Percentiles rank a stretch among this genome's conserved stretches.
Evolutionary conservation across 2,888 invertebrate species (phyloP).

Genomic region (Xanthia togata): DNA sequence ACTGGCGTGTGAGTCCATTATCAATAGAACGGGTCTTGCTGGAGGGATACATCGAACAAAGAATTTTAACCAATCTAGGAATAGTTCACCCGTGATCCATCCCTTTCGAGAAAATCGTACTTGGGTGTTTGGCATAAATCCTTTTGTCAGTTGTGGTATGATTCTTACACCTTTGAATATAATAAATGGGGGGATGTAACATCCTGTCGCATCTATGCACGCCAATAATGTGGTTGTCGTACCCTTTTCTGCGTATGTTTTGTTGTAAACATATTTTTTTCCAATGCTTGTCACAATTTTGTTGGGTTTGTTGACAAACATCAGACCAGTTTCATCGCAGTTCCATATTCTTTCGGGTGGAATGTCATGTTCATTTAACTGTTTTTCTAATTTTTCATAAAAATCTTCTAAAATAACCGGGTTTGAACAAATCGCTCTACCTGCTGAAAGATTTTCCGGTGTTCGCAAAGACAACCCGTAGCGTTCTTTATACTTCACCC

Average conservation of each 20-base stretch:
- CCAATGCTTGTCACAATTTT: conserved; percentile 52
- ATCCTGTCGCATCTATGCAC: conserved; percentile 42
- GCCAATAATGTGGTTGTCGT: conserved; percentile 54
- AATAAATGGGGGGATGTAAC: conserved; percentile 41
- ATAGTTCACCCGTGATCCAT: conserved; percentile 63
- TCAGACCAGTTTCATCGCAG: conserved; percentile 60
- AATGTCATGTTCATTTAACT: conserved; percentile 35
- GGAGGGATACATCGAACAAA: conserved; percentile 57
- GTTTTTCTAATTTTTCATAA: conserved; percentile 30
- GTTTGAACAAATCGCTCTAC: conserved; percentile 39
- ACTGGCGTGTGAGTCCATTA: conserved; percentile 63
- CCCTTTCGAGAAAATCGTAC: conserved; percentile 60
- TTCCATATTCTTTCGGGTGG: conserved; percentile 52
- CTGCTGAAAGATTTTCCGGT: conserved; percentile 38
- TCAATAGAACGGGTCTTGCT: conserved; percentile 53
- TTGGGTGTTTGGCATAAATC: conserved; percentile 60
- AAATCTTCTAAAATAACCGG: conserved; percentile 38
- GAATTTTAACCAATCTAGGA: conserved; percentile 60
- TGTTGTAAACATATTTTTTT: conserved; percentile 53
- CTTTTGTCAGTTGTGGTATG: conserved; percentile 47
- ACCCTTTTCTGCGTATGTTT: conserved; percentile 56
- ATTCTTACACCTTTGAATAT: conserved; percentile 59
- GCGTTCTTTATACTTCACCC: conserved; percentile 44
- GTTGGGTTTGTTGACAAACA: conserved; percentile 50
- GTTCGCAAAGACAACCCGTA: conserved; percentile 40